Evolutionary conservation across 1,140 invertebrate species (phyloP).

Genomic region (Sitodiplosis mosellana): DNA sequence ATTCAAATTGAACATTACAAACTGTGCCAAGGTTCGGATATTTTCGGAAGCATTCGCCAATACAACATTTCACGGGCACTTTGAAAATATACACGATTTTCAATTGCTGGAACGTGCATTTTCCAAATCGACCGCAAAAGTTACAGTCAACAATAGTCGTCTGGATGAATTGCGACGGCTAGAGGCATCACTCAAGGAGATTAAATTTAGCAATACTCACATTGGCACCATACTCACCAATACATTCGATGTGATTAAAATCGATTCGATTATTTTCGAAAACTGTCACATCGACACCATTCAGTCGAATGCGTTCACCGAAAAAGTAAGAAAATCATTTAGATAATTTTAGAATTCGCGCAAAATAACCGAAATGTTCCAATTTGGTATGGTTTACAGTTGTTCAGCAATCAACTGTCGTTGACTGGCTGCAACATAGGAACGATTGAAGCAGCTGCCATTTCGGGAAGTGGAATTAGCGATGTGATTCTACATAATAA

Average conservation of each 20-base stretch:
- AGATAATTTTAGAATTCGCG: background rate
- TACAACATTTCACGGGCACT: slow-evolving; percentile 11
- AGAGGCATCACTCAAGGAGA: slow-evolving; percentile 15
- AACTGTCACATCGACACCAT: slow-evolving; percentile 14
- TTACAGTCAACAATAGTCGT: slow-evolving; percentile 7
- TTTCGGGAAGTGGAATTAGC: slow-evolving; percentile 18
- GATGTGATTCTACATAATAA: slow-evolving; percentile 13
- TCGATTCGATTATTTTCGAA: slow-evolving; percentile 13
- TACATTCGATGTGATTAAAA: slow-evolving; percentile 18
- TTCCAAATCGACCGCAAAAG: slow-evolving; percentile 10
- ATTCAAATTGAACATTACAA: slow-evolving; percentile 12
- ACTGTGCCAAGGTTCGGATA: slow-evolving; percentile 10
- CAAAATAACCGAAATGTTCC: background rate
- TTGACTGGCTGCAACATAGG: slow-evolving; percentile 16
- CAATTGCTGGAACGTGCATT: slow-evolving; percentile 14
- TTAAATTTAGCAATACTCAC: slow-evolving; percentile 10
- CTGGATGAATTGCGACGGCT: slow-evolving; percentile 13
- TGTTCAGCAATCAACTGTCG: slow-evolving; percentile 14
- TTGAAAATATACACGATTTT: slow-evolving; percentile 10
- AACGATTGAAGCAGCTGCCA: slow-evolving; percentile 18
- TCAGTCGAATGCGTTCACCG: slow-evolving; percentile 14
- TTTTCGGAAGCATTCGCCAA: slow-evolving; percentile 14
- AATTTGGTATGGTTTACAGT: slow-evolving; percentile 4
- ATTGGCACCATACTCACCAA: slow-evolving; percentile 11
- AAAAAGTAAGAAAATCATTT: slow-evolving; percentile 7